Evolutionary conservation across 2,113 vertebrate species (phyloP), one percentile per base, ranked within the genome.

Genomic region (Salvator merianae): DNA sequence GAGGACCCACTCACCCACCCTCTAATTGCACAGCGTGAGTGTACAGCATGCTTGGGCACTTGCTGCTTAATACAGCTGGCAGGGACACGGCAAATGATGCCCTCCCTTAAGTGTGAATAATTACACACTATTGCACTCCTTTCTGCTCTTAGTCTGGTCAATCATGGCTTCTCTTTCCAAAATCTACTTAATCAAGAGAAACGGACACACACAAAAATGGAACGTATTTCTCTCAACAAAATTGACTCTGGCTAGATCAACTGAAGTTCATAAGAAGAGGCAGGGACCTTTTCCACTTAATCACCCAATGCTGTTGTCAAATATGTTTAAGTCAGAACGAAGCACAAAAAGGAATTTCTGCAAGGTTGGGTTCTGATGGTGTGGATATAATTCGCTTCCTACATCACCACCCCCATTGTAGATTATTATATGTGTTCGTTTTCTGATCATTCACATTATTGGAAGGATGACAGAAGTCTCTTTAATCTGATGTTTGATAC

Each of bases 31-130:
- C 22, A 76, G 82, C 18, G 7, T 77, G 65, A 79, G 73, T 0
- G 0, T 84, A 77, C 3, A 71, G 77, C 70, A 32, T 87, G 78
- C 28, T 68, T 83, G 85, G 68, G 69, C 81, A 79, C 81, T 85
- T 74, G 84, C 77, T n/a, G 70, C 70, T 87, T 83, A 87, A 83
- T 87, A 83, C 59, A 83, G 75, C 80, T 83, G 81, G 85, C 81
- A 83, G 59, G 70, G 62, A 82, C 71, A 40, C 75, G 16, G 30
- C 55, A 79, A 74, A 83, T 71, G 70, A 85, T 20, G 55, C 79
- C 71, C 5, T 36, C 73, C 3, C 4, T 84, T 74, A 43, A 34
- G 32, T 81, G 63, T 73, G 78, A 89, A 74, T 89, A 84, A 66
- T 22, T 84, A 55, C 50, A 69, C 20, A 77, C 79, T 73, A 36